A percentile compares a stretch with the other conserved stretches of the same genome.
phyloP scores from a whole-genome alignment of 2,888 invertebrate species.

The Drosophila neonasuta region DNA sequence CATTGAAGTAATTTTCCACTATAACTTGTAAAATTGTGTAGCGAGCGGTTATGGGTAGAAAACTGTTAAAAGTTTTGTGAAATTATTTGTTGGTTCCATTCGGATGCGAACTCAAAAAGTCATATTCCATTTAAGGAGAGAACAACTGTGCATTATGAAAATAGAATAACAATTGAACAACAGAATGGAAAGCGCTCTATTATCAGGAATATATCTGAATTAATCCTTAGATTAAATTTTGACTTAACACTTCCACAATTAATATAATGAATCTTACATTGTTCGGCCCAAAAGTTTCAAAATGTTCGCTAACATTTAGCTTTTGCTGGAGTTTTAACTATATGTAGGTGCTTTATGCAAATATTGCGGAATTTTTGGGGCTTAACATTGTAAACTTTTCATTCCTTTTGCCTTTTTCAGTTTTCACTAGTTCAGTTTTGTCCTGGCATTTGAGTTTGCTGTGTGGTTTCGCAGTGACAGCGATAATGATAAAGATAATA shows the following conservation, averaged over 20 bases:
- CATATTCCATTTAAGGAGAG: not conserved
- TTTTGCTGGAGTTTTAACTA: slow-evolving; percentile 26
- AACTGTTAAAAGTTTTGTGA: slow-evolving; percentile 40
- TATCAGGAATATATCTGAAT: too few species aligned
- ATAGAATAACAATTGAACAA: not conserved
- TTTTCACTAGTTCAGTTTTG: slow-evolving; percentile 38
- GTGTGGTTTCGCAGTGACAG: slow-evolving; percentile 29
- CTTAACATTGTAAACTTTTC: slow-evolving; percentile 54
- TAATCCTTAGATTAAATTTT: too few species aligned
- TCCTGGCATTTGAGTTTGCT: slow-evolving; percentile 40
- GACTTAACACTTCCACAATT: too few species aligned
- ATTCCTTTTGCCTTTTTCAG: slow-evolving; percentile 30
- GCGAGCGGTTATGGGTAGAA: slow-evolving; percentile 23
- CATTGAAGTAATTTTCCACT: slow-evolving; percentile 75
- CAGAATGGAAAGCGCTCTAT: not conserved
- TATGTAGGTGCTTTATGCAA: slow-evolving; percentile 57
- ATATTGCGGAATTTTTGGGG: slow-evolving; percentile 54
- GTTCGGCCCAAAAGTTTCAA: slow-evolving; percentile 20
- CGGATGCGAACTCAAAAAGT: not conserved
- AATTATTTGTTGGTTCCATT: slow-evolving; percentile 37
- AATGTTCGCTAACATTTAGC: slow-evolving; percentile 39
- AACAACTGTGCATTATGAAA: too few species aligned
- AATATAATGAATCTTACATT: slow-evolving; percentile 8
- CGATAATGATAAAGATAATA: slow-evolving; percentile 23
- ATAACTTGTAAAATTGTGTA: slow-evolving; percentile 64